A percentile compares a stretch with the other conserved stretches of the same genome.
phyloP scores from a whole-genome alignment of 2,113 vertebrate species.

The Gyps fulvus region DNA sequence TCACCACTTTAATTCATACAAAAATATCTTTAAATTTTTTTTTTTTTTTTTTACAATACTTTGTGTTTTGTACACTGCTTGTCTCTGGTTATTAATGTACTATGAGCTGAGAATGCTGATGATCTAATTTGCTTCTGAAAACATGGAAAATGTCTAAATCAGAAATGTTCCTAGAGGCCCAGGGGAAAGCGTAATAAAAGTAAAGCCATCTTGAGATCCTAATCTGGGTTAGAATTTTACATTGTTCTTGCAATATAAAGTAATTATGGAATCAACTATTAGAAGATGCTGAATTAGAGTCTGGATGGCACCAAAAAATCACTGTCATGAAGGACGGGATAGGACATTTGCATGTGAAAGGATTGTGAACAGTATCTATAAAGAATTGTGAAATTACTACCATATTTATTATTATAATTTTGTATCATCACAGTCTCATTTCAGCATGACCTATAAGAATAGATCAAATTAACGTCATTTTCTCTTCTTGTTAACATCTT shows the following conservation, averaged over 20 bases:
- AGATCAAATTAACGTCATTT: conserved; percentile 84
- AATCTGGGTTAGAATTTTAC: conserved; percentile 54
- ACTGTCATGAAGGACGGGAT: conserved; percentile 70
- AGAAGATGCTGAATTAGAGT: conserved; percentile 70
- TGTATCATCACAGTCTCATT: conserved; percentile 80
- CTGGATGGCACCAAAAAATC: conserved; percentile 75
- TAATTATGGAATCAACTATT: conserved; percentile 73
- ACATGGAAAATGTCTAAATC: background rate
- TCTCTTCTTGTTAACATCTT: conserved; percentile 84
- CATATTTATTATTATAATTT: conserved; percentile 85
- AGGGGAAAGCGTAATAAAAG: background rate
- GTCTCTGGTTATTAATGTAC: background rate
- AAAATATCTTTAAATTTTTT: background rate
- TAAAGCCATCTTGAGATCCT: conserved; percentile 29
- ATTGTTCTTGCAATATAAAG: conserved; percentile 49
- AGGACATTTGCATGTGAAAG: conserved; percentile 80
- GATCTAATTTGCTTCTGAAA: conserved; percentile 12
- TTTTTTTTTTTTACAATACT: background rate
- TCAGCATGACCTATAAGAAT: conserved; percentile 80
- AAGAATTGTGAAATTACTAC: conserved; percentile 80
- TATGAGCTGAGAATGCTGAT: background rate
- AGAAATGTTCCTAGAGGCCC: background rate
- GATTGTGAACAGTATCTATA: conserved; percentile 69
- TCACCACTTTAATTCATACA: background rate
- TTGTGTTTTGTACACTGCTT: background rate